These are phyloP conservation scores for Myotis myotis DNA, from an alignment of 2,797 vertebrate genomes.

Conservation along the genomic window DNA sequence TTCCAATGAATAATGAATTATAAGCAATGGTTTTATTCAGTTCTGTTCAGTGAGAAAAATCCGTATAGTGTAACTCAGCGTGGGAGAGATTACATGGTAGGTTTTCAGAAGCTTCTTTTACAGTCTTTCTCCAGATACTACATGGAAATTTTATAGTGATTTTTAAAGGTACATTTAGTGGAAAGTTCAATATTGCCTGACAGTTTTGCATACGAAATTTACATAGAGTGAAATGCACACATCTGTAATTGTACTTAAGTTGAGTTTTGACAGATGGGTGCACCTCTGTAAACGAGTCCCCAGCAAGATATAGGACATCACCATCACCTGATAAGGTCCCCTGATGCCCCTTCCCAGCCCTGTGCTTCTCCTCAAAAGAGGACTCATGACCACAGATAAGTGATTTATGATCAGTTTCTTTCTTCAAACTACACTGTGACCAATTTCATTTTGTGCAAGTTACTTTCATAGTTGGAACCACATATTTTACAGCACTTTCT, in stretches of 20 bases:
- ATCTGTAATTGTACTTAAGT: not conserved
- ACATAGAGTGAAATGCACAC: not conserved
- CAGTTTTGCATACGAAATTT: not conserved
- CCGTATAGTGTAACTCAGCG: not conserved
- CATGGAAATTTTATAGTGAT: not conserved
- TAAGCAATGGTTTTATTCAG: not conserved
- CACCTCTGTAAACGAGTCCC: not conserved
- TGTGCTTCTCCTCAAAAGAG: not conserved
- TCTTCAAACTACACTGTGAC: not conserved
- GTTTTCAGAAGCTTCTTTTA: not conserved
- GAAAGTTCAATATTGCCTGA: not conserved
- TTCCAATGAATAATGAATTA: not conserved
- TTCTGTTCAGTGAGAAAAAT: constrained; percentile 22
- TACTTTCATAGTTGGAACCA: not conserved
- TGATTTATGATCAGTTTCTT: not conserved
- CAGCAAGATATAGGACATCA: not conserved
- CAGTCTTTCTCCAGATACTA: not conserved
- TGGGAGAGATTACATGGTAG: not conserved
- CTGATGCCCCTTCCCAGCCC: not conserved
- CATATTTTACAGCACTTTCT: not conserved
- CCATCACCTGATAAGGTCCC: not conserved
- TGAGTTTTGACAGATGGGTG: not conserved
- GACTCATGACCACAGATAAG: not conserved
- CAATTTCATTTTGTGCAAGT: not conserved
- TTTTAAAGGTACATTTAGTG: constrained; percentile 37